A percentile compares a stretch with the other conserved stretches of the same genome.
Conservation (phyloP, 2,888 invertebrate species). For the Synergus umbraculus region DNA sequence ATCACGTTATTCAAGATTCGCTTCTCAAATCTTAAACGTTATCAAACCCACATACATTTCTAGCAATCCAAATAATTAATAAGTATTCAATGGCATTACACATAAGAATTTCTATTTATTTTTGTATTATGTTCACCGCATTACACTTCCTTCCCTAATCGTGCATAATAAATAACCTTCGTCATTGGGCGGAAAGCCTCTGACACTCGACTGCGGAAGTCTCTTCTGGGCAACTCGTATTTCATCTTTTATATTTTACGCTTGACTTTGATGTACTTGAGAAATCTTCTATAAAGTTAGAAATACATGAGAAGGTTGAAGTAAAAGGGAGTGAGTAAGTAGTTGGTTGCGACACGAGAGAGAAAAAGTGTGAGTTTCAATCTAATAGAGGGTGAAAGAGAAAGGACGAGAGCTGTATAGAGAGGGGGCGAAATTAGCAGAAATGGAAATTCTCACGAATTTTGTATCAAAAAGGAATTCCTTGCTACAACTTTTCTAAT, state of each 20-base stretch:
- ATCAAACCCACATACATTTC: too few relatives aligned
- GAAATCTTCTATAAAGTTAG: conserved; percentile 56
- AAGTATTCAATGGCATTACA: too few relatives aligned
- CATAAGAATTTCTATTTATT: too few relatives aligned
- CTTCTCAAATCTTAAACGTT: background rate
- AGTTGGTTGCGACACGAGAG: conserved; percentile 30
- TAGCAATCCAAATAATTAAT: too few relatives aligned
- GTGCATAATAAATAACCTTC: conserved; percentile 45
- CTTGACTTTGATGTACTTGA: conserved; percentile 57
- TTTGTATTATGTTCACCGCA: too few relatives aligned
- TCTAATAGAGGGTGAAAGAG: background rate
- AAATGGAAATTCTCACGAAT: too few relatives aligned
- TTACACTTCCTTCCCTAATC: background rate
- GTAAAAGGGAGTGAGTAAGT: conserved; percentile 44
- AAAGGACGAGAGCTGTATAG: background rate
- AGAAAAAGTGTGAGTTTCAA: conserved; percentile 6
- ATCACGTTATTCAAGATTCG: background rate
- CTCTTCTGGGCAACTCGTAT: conserved; percentile 49
- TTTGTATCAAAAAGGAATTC: too few relatives aligned
- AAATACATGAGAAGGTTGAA: conserved; percentile 46
- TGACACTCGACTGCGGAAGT: conserved; percentile 42
- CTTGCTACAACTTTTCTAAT: too few relatives aligned
- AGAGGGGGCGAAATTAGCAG: conserved; percentile 31
- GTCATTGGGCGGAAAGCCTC: conserved; percentile 31
- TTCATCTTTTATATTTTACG: conserved; percentile 58